A percentile compares a stretch with the other conserved stretches of the same genome.
Conservation (phyloP, 2,797 vertebrate genomes). For the Lepus oiostolus region DNA sequence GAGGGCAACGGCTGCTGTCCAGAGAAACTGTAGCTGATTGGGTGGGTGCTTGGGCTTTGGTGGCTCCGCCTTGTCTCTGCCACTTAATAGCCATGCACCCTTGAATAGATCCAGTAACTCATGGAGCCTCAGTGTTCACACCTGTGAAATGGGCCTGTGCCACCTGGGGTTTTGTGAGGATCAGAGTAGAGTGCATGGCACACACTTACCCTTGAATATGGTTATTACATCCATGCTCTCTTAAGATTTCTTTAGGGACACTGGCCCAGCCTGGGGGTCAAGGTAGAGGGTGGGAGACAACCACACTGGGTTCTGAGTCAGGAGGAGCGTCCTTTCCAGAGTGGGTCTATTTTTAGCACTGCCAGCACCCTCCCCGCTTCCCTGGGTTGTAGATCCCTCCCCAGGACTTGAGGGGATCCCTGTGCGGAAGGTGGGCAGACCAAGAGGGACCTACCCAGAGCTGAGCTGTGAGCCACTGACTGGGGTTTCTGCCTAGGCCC, state of each 20-base stretch:
- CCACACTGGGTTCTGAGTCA: neutral
- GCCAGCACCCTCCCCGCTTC: no score
- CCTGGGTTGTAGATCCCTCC: no score
- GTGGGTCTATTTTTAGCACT: neutral
- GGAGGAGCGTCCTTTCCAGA: neutral
- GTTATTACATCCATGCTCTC: neutral
- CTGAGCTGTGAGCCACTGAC: neutral
- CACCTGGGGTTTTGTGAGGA: neutral
- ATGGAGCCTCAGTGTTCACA: neutral
- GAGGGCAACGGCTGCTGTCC: rapidly evolving
- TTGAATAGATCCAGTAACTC: neutral
- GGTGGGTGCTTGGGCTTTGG: neutral
- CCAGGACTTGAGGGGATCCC: neutral
- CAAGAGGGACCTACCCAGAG: neutral
- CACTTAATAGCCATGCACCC: neutral
- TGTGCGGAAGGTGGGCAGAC: neutral
- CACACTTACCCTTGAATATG: neutral
- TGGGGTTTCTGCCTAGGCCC: no score
- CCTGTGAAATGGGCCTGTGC: neutral
- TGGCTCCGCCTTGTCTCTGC: neutral
- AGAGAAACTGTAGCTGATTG: neutral
- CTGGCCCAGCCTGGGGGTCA: neutral
- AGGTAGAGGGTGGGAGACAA: no score
- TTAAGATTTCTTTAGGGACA: neutral
- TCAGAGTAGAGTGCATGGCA: neutral